Conservation (phyloP, 2,888 invertebrate species). For the Ethmia dodecea region DNA sequence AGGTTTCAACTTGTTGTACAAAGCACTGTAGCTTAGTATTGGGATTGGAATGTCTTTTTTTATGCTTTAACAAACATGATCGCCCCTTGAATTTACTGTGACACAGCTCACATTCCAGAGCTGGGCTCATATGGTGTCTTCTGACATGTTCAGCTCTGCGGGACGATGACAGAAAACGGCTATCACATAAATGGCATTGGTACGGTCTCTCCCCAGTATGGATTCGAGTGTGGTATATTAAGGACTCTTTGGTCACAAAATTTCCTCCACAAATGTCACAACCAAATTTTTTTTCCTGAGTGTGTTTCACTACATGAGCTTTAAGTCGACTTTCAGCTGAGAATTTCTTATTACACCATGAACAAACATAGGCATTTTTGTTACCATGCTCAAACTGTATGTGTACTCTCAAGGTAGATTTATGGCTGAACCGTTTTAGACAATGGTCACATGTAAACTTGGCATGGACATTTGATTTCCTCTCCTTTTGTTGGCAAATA, state of each 20-base stretch:
- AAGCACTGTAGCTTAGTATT: slow-evolving; percentile 12
- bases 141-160: slow-evolving; percentile 18
- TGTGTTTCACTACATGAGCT: slow-evolving; percentile 21
- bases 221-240: slow-evolving; percentile 19
- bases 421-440: slow-evolving; percentile 13
- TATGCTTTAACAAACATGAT: slow-evolving; percentile 14
- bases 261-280: slow-evolving; percentile 21
- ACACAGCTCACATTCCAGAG: slow-evolving; percentile 18
- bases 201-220: slow-evolving; percentile 24
- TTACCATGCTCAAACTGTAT: slow-evolving; percentile 16
- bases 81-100: slow-evolving; percentile 13
- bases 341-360: slow-evolving; percentile 20
- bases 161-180: slow-evolving; percentile 19
- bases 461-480: slow-evolving; percentile 5
- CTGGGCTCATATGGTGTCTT: slow-evolving; percentile 16
- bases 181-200: slow-evolving; percentile 17
- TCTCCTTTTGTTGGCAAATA: slow-evolving; percentile 10
- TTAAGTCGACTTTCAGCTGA: slow-evolving; percentile 15
- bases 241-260: slow-evolving; percentile 20
- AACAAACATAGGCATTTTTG: slow-evolving; percentile 6
- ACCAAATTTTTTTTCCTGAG: slow-evolving; percentile 20
- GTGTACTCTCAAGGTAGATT: slow-evolving; percentile 14
- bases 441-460: slow-evolving; percentile 18
- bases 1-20: not conserved
- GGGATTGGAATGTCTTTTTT: slow-evolving; percentile 16